These are phyloP conservation scores for Leucosticte australis DNA, from an alignment of 2,113 vertebrate genomes.

Conservation along the genomic window DNA sequence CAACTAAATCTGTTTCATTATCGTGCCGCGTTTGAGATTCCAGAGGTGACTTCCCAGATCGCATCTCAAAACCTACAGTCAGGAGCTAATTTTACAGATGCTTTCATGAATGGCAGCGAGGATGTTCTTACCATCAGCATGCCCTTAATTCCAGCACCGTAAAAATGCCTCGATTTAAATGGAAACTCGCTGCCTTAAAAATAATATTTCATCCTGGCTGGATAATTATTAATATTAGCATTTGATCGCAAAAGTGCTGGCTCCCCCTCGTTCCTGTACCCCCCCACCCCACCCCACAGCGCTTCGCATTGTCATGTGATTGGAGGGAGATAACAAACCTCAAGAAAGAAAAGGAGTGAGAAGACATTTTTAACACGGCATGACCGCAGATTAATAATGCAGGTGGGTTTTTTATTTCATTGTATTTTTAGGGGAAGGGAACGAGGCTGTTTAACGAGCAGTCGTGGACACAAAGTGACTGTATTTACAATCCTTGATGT, in stretches of 20 bases:
- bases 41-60: constrained; percentile 69
- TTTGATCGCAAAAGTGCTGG: constrained; percentile 26
- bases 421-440: constrained; percentile 58
- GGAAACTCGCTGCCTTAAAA: constrained; percentile 58
- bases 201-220: constrained; percentile 43
- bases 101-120: constrained; percentile 61
- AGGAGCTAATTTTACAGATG: constrained; percentile 66
- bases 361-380: constrained; percentile 55
- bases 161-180: constrained; percentile 67
- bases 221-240: constrained; percentile 42
- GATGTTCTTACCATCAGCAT: constrained; percentile 60
- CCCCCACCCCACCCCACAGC: background rate
- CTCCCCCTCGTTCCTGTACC: background rate
- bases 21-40: constrained; percentile 64
- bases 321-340: constrained; percentile 41
- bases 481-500: constrained; percentile 70
- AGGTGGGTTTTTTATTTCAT: constrained; percentile 67
- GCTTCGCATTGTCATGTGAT: constrained; percentile 45
- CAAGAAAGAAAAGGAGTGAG: constrained; percentile 60
- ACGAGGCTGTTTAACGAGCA: constrained; percentile 55
- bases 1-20: constrained; percentile 67
- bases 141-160: constrained; percentile 67
- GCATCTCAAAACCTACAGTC: constrained; percentile 67
- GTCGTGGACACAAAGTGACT: constrained; percentile 52
- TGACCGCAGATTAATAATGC: constrained; percentile 72